Base-by-base conservation (phyloP, 1,140 invertebrate genomes). In the Pygmarrhopalites habei region DNA sequence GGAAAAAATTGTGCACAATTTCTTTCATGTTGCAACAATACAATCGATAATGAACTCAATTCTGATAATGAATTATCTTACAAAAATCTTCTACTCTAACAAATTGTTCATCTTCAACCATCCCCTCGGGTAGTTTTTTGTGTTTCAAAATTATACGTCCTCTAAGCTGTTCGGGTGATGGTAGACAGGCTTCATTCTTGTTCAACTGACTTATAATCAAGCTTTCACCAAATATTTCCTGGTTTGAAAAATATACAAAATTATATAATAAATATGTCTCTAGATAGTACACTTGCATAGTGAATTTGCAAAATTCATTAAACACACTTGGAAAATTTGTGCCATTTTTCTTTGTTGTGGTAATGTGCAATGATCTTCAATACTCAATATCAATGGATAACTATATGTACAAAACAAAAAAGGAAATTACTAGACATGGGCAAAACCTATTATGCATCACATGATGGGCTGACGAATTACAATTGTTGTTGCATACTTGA, bases 301-400 rank as follows among this genome's bases (percentile, higher is more conserved):
- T n/a, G n/a, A n/a, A n/a, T n/a, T n/a, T n/a, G n/a, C n/a, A n/a
- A n/a, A n/a, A n/a, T n/a, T n/a, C n/a, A n/a, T n/a, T n/a, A n/a
- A n/a, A n/a, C n/a, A n/a, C n/a, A n/a, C n/a, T 72, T 85, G 81
- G 76, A 98, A 88, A 4, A 86, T 84, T 60, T 82, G 80, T 0
- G 95, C 95, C 95, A 99, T 99, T 74, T 90, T 90, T 56, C 92
- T 81, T 76, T 99, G 96, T 73, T 98, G 95, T 4, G 88, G 86
- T 55, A 98, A 75, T 0, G 89, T 88, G 75, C 95, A 98, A 74
- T 99, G 97, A 75, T 99, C 95, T 79, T 99, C 96, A 63, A 99
- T 95, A 0, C 94, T 98, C n/a, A 99, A 76, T 70, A 99, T 97
- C 0, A 99, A 84, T 17, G 96, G 96, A 79, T 90, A 97, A 28